Evolutionary conservation across 92 coral and sea anemone genomes (phyloP).

Genomic region (Nematostella vectensis): DNA sequence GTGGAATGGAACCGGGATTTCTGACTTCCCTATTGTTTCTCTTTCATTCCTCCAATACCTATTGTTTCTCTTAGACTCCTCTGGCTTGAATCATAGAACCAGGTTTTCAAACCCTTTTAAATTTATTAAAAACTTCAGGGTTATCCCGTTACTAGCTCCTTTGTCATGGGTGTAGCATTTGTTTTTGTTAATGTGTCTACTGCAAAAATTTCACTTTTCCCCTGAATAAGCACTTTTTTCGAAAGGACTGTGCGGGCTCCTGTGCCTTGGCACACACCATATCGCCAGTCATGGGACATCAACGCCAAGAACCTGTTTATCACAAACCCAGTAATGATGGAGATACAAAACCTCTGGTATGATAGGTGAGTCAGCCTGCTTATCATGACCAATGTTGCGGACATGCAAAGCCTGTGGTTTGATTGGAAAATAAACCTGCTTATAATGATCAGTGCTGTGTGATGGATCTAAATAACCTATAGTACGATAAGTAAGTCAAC

Average conservation of each 20-base stretch:
- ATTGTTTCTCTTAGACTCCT: no score
- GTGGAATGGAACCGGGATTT: no score
- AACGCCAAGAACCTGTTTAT: constrained; percentile 77
- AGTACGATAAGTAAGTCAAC: background rate
- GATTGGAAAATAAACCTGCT: background rate
- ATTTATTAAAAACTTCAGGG: no score
- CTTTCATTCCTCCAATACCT: no score
- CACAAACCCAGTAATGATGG: constrained; percentile 99
- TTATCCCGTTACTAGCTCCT: no score
- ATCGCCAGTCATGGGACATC: constrained; percentile 60
- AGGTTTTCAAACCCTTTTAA: no score
- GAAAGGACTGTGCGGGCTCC: constrained; percentile 96
- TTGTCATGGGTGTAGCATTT: no score
- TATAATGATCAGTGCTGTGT: background rate
- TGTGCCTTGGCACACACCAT: constrained; percentile 93
- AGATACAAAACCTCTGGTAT: constrained; percentile 93
- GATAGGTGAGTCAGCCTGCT: constrained; percentile 57
- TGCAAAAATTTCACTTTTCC: no score
- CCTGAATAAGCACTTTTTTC: no score
- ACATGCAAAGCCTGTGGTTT: background rate
- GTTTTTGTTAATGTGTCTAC: no score
- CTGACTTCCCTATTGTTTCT: no score
- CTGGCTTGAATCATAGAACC: no score
- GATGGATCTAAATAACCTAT: background rate
- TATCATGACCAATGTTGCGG: background rate